Conservation (phyloP, 2,797 vertebrate genomes). For the Chloroceryle inda region DNA sequence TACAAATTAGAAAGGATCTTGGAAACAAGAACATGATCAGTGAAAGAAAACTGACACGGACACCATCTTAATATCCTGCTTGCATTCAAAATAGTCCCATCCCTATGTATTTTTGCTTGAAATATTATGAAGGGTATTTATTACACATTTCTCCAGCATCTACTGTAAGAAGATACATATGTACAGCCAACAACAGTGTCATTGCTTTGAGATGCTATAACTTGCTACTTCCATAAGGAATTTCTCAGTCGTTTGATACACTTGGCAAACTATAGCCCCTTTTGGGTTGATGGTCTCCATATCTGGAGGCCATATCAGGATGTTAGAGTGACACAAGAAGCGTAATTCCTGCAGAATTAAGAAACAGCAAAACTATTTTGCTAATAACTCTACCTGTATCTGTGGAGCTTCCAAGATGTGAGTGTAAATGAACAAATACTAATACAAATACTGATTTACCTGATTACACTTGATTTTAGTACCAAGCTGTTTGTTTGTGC, state of each 20-base stretch:
- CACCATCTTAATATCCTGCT: neutral
- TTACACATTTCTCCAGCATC: neutral
- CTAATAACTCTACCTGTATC: neutral
- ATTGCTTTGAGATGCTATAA: neutral
- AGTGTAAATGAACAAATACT: neutral
- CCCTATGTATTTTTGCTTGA: neutral
- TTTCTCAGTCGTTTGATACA: neutral
- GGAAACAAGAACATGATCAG: neutral
- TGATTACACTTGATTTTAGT: neutral
- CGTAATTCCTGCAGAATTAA: neutral
- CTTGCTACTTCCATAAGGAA: neutral
- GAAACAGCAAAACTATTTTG: neutral
- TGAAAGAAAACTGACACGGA: neutral
- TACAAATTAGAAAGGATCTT: neutral
- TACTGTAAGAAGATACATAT: neutral
- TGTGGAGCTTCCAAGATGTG: neutral
- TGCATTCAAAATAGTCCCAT: neutral
- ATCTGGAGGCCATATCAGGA: neutral
- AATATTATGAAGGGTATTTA: neutral
- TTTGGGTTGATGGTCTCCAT: neutral
- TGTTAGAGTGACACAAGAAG: neutral
- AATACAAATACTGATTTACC: neutral
- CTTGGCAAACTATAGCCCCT: neutral
- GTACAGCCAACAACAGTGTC: neutral
- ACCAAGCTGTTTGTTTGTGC: neutral